Conservation (phyloP, 2,888 invertebrate genomes). For the Petrolisthes manimaculis region DNA sequence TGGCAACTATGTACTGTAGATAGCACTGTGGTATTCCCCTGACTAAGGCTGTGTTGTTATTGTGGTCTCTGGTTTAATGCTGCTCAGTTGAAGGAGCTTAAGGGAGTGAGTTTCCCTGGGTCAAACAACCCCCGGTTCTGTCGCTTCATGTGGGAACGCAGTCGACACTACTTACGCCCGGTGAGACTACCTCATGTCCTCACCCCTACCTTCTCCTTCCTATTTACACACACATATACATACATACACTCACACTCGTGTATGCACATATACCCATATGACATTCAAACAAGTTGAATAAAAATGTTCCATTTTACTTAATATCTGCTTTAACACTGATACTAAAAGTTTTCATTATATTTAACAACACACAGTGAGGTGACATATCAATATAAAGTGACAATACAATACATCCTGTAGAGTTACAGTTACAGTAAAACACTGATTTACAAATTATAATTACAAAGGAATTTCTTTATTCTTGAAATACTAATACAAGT, state of each 20-base stretch:
- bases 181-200: constrained; percentile 76
- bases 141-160: constrained; percentile 96
- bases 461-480: no score
- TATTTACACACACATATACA: not conserved
- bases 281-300: not conserved
- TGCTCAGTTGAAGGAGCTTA: constrained; percentile 77
- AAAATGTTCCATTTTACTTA: no score
- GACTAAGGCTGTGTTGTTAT: not conserved
- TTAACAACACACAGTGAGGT: no score
- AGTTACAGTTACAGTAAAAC: no score
- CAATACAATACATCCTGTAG: no score
- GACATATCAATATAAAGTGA: no score
- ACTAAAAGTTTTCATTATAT: no score
- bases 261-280: not conserved
- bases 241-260: not conserved
- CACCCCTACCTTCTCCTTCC: not conserved
- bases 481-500: no score
- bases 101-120: constrained; percentile 95
- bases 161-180: constrained; percentile 95
- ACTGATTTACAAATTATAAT: no score
- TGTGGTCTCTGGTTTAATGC: constrained; percentile 52
- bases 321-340: no score
- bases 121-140: constrained; percentile 95
- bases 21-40: not conserved
- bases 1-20: no score